Evolutionary conservation across 2,113 vertebrate genomes (phyloP).

Genomic region (Archocentrus centrarchus): DNA sequence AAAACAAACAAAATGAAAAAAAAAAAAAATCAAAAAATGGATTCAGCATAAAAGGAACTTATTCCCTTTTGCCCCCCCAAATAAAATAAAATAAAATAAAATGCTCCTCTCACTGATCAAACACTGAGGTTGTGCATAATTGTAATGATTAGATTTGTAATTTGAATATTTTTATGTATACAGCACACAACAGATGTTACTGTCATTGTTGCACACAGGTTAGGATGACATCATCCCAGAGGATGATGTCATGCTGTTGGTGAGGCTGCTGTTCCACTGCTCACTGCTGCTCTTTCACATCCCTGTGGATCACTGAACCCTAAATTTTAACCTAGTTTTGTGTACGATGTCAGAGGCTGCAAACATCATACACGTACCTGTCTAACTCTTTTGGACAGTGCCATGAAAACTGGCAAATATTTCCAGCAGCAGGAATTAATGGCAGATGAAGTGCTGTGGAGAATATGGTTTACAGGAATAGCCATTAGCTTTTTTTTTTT

Average conservation of each 20-base stretch:
- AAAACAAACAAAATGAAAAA: background rate
- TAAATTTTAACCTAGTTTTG: background rate
- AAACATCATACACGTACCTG: background rate
- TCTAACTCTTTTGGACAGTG: background rate
- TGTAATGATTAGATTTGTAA: background rate
- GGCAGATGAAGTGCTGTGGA: background rate
- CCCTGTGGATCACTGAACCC: slow-evolving; percentile 8
- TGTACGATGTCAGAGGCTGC: background rate
- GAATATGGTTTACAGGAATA: background rate
- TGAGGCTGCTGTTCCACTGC: background rate
- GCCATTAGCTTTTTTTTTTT: background rate
- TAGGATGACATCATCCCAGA: slow-evolving; percentile 49
- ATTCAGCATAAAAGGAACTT: no score
- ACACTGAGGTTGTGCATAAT: background rate
- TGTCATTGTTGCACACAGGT: slow-evolving; percentile 36
- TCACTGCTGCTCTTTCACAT: background rate
- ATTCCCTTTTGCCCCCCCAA: no score
- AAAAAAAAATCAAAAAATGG: background rate
- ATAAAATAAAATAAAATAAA: no score
- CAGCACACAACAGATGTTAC: slow-evolving; percentile 30
- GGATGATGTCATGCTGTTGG: slow-evolving; percentile 34
- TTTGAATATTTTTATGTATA: background rate
- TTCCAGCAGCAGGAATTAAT: background rate
- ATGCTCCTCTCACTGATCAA: no score
- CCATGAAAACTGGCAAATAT: background rate